These are phyloP conservation scores for Branchellion lobata DNA, from an alignment of 2,888 invertebrate genomes.

Conservation along the genomic window DNA sequence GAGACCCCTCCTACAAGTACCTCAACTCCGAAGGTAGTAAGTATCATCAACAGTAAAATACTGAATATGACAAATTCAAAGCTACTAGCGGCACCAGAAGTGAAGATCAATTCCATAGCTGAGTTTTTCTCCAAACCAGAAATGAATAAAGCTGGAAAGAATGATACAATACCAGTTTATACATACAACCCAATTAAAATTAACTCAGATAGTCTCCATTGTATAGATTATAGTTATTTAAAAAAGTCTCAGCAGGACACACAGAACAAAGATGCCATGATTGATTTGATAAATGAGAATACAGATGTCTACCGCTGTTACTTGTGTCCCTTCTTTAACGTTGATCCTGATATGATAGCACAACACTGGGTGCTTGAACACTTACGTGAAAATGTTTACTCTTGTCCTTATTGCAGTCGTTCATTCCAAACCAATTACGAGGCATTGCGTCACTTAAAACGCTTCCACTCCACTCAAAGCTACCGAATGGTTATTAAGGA, in stretches of 20 bases:
- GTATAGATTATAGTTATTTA: not conserved
- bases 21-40: not conserved
- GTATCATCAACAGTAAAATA: not conserved
- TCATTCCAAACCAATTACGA: conserved; percentile 44
- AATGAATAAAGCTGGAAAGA: too few relatives aligned
- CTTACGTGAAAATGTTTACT: conserved; percentile 44
- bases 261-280: conserved; percentile 1
- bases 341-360: conserved; percentile 43
- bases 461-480: conserved; percentile 28
- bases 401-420: conserved; percentile 45
- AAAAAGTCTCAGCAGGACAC: not conserved
- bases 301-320: conserved; percentile 40
- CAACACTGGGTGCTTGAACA: conserved; percentile 47
- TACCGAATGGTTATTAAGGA: conserved; percentile 38
- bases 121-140: too few relatives aligned
- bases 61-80: not conserved
- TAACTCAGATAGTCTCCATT: not conserved
- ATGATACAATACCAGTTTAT: not conserved
- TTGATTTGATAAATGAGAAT: conserved; percentile 17
- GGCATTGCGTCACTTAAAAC: conserved; percentile 37
- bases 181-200: conserved; percentile 9
- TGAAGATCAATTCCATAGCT: too few relatives aligned
- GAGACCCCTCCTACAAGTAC: not conserved
- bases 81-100: not conserved
- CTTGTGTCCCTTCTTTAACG: conserved; percentile 45